A percentile compares a stretch with the other conserved stretches of the same genome.
phyloP scores from a whole-genome alignment of 2,113 vertebrate genomes.

The Chaetops frenatus region DNA sequence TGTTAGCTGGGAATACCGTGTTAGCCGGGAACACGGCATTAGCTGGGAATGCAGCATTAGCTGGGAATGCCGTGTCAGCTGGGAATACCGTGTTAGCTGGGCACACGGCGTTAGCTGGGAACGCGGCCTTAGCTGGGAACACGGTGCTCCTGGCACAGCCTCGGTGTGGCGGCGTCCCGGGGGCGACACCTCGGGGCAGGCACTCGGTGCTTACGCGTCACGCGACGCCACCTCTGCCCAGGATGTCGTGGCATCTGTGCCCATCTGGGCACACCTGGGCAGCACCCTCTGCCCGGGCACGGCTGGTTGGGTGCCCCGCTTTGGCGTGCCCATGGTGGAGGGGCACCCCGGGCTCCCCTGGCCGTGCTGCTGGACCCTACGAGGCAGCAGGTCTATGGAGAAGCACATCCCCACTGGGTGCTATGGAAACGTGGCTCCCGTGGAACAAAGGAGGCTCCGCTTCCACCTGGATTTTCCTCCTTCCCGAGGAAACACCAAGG shows the following conservation, averaged over 20 bases:
- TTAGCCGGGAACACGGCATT: not conserved
- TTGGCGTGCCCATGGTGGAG: accelerated
- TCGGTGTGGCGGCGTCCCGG: accelerated
- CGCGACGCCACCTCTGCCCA: accelerated
- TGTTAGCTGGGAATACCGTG: not conserved
- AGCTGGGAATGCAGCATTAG: no score
- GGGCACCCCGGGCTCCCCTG: accelerated
- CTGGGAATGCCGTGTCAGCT: no score
- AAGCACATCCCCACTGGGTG: constrained; percentile 43
- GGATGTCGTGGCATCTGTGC: accelerated
- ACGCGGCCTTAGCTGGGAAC: not conserved
- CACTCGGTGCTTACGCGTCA: accelerated
- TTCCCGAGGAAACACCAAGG: not conserved
- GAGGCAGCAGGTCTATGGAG: not conserved
- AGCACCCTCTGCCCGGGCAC: accelerated
- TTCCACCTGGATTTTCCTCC: constrained; percentile 52
- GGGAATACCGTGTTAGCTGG: not conserved
- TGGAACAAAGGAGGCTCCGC: not conserved
- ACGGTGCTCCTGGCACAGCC: accelerated
- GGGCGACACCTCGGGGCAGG: accelerated
- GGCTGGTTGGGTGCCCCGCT: accelerated
- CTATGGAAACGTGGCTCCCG: constrained; percentile 65
- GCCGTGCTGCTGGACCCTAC: accelerated
- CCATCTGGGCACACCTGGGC: not conserved
- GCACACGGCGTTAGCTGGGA: not conserved